Conservation (phyloP, 2,797 vertebrate species). For the Sebastes hubbsi region DNA sequence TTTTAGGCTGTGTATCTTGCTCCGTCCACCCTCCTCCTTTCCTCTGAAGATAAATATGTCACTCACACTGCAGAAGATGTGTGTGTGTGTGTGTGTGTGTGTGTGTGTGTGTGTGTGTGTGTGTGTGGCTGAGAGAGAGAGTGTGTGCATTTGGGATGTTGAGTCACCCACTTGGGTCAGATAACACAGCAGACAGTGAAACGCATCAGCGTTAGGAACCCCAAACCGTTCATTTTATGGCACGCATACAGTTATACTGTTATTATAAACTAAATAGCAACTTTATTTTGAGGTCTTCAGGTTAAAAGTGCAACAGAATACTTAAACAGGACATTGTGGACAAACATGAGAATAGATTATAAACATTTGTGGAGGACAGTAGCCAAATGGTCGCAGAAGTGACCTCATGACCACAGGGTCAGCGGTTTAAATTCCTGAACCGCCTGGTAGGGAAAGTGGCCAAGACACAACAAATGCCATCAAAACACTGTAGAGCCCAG, state of each 20-base stretch:
- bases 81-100: not conserved
- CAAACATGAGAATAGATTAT: not conserved
- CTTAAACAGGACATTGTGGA: not conserved
- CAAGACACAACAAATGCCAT: constrained; percentile 7
- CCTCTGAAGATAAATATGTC: constrained; percentile 71
- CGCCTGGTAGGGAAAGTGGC: constrained; percentile 20
- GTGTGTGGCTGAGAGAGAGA: not conserved
- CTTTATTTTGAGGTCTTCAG: not conserved
- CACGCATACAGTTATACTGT: not conserved
- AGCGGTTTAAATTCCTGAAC: constrained; percentile 57
- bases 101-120: not conserved
- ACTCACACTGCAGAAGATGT: constrained; percentile 41
- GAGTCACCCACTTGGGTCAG: constrained; percentile 31
- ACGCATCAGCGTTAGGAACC: not conserved
- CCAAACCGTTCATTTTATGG: not conserved
- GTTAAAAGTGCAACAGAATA: not conserved
- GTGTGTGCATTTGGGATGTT: constrained; percentile 35
- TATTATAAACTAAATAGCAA: not conserved
- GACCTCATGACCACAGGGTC: constrained; percentile 59
- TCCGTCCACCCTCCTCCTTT: constrained; percentile 65
- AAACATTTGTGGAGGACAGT: constrained; percentile 55
- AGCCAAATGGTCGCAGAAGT: constrained; percentile 53
- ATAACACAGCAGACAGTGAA: constrained; percentile 33
- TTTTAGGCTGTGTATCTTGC: constrained; percentile 65
- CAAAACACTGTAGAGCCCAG: not conserved